These are phyloP conservation scores for Drosophila littoralis DNA, from an alignment of 1,140 invertebrate species.

Conservation along the genomic window DNA sequence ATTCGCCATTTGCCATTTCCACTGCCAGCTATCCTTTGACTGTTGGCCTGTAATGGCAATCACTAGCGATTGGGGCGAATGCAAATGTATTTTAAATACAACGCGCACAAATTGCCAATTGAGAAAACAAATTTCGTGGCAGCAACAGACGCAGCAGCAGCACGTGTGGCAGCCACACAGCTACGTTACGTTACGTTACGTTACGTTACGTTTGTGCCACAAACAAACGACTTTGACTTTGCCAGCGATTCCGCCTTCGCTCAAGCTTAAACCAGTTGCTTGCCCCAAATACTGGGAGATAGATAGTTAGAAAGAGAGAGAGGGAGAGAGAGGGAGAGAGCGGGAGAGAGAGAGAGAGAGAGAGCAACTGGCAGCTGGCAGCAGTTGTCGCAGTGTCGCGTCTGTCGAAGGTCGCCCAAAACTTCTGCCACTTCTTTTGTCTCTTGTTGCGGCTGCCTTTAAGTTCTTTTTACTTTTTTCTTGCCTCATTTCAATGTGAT, in stretches of 20 bases:
- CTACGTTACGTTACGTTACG: conserved; percentile 5
- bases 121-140: conserved; percentile 28
- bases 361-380: conserved; percentile 5
- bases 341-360: not conserved
- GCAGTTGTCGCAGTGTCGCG: conserved; percentile 38
- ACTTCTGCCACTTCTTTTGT: not conserved
- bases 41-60: conserved; percentile 67
- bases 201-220: conserved; percentile 32
- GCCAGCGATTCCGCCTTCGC: conserved; percentile 18
- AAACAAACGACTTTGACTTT: conserved; percentile 43
- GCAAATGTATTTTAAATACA: conserved; percentile 45
- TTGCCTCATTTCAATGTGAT: conserved; percentile 62
- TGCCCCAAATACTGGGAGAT: conserved; percentile 30
- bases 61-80: conserved; percentile 35
- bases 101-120: conserved; percentile 36
- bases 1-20: not conserved
- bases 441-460: conserved; percentile 16
- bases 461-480: conserved; percentile 7
- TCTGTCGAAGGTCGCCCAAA: conserved; percentile 60
- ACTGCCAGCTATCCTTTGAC: conserved; percentile 53
- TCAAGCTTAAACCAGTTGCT: conserved; percentile 68
- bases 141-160: not conserved
- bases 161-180: conserved; percentile 7
- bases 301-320: conserved; percentile 3
- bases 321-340: not conserved